Evolutionary conservation across 1,140 invertebrate genomes (phyloP).

Genomic region (Euwallacea fornicatus): DNA sequence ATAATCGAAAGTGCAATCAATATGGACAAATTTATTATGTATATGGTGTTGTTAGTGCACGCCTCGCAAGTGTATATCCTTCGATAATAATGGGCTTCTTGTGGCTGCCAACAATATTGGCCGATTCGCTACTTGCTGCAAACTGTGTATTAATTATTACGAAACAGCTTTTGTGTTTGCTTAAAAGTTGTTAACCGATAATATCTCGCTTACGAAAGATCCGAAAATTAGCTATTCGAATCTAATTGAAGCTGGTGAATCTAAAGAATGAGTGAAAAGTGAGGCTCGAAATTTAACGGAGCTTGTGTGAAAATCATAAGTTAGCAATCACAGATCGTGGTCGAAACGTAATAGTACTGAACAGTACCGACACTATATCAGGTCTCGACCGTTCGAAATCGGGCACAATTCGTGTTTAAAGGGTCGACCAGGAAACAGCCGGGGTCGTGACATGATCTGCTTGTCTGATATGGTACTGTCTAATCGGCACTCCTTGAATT

Average conservation of each 20-base stretch:
- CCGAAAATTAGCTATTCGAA: too few species aligned
- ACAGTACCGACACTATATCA: conserved; percentile 28
- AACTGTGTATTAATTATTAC: conserved; percentile 23
- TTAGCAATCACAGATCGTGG: conserved; percentile 28
- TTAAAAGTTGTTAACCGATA: conserved; percentile 21
- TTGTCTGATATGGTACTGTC: conserved; percentile 24
- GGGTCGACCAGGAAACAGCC: conserved; percentile 33
- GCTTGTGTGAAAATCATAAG: conserved; percentile 25
- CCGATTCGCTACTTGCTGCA: conserved; percentile 18
- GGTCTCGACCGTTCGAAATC: conserved; percentile 18
- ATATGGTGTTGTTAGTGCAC: conserved; percentile 23
- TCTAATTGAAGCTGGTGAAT: too few species aligned
- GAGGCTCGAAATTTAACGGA: too few species aligned
- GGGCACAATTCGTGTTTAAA: conserved; percentile 32
- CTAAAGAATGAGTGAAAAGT: too few species aligned
- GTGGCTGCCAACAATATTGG: conserved; percentile 18
- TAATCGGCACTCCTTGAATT: conserved; percentile 23
- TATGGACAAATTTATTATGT: conserved; percentile 28
- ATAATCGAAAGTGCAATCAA: conserved; percentile 24
- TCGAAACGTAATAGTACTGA: conserved; percentile 28
- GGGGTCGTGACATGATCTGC: conserved; percentile 34
- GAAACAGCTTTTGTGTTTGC: conserved; percentile 26
- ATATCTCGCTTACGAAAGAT: neutral
- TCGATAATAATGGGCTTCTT: conserved; percentile 26
- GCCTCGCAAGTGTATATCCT: conserved; percentile 19